These are phyloP conservation scores for Ladona fulva DNA, from an alignment of 1,140 invertebrate species.

Conservation along the genomic window DNA sequence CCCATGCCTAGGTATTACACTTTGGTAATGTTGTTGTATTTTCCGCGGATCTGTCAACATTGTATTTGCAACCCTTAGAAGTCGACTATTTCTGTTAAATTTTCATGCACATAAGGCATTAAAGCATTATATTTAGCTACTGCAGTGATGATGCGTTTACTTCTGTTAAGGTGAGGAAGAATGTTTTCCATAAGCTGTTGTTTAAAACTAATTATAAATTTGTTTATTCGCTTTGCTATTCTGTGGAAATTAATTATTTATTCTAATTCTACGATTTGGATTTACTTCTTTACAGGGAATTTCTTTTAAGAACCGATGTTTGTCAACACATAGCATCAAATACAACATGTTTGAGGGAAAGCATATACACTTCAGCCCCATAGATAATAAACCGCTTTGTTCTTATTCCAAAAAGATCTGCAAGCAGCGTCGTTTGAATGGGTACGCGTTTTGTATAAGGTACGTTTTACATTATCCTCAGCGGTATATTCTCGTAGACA, in stretches of 20 bases:
- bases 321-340: conserved; percentile 3
- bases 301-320: background rate
- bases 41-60: background rate
- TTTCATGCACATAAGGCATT: background rate
- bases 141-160: background rate
- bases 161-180: background rate
- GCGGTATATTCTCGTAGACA: too few species aligned
- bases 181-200: background rate
- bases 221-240: too few species aligned
- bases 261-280: background rate
- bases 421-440: conserved; percentile 41
- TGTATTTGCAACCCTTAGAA: background rate
- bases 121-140: background rate
- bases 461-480: conserved; percentile 30
- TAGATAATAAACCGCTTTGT: conserved; percentile 42
- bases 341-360: conserved; percentile 42
- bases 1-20: background rate
- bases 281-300: background rate
- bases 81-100: background rate
- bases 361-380: conserved; percentile 42
- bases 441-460: conserved; percentile 43
- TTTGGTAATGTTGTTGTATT: background rate
- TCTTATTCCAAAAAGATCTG: conserved; percentile 42
- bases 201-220: background rate
- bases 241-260: background rate